phyloP scores from a whole-genome alignment of 2,797 vertebrate species.

The Smutsia gigantea region DNA sequence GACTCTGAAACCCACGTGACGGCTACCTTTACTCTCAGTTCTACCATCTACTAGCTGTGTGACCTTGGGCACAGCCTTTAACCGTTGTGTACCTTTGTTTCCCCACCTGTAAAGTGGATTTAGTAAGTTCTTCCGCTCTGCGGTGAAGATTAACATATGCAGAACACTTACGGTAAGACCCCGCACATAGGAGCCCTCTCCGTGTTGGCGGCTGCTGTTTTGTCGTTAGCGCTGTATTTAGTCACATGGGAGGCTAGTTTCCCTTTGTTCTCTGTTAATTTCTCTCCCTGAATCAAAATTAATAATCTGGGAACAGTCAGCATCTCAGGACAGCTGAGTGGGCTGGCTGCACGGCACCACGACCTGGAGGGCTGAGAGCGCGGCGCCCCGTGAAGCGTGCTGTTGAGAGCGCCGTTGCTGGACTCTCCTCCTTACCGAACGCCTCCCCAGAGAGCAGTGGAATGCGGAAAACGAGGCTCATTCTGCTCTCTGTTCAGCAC shows the following conservation, averaged over 20 bases:
- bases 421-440: not conserved
- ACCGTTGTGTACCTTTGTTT: not conserved
- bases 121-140: not conserved
- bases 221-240: not conserved
- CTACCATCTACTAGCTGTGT: not conserved
- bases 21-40: not conserved
- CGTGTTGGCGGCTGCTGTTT: not conserved
- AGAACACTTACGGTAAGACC: not conserved
- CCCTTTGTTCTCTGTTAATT: not conserved
- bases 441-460: conserved; percentile 2
- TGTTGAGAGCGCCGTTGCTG: not conserved
- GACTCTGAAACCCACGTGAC: not conserved
- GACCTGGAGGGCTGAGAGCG: not conserved
- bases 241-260: not conserved
- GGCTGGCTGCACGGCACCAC: not conserved
- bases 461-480: not conserved
- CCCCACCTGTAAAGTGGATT: not conserved
- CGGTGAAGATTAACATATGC: not conserved
- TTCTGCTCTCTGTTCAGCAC: not conserved
- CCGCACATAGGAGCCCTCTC: not conserved
- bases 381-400: not conserved
- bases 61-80: not conserved
- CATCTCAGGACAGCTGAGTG: not conserved
- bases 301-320: not conserved
- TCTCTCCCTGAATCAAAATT: not conserved